These are phyloP conservation scores for Nasonia giraulti DNA, from an alignment of 1,140 invertebrate genomes.

Conservation along the genomic window DNA sequence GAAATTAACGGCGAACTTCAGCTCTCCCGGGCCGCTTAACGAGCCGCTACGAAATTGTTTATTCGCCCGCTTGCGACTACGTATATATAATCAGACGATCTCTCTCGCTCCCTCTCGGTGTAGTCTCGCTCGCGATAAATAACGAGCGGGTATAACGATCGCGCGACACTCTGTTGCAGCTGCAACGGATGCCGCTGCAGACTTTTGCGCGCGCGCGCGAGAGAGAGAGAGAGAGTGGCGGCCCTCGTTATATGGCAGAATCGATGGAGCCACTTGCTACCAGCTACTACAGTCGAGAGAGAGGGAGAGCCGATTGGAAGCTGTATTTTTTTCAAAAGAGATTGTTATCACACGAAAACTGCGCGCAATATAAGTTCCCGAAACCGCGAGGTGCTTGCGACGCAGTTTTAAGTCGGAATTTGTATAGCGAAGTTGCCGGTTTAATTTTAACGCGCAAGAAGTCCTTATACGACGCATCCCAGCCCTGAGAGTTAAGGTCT, in stretches of 20 bases:
- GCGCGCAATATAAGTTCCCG: too few species aligned
- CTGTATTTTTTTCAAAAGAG: too few species aligned
- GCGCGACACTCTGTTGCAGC: background rate
- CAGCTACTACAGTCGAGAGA: too few species aligned
- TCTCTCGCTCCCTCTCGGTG: background rate
- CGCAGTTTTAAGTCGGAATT: background rate
- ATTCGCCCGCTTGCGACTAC: conserved; percentile 8
- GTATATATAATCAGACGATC: background rate
- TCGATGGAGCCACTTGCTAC: too few species aligned
- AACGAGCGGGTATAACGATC: conserved; percentile 6
- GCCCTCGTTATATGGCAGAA: too few species aligned
- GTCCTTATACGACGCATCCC: background rate
- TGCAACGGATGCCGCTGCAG: background rate
- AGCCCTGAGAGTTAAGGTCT: background rate
- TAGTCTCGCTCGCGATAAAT: background rate
- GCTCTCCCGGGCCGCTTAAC: conserved; percentile 7
- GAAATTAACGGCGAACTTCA: conserved; percentile 20
- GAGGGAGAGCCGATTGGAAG: too few species aligned
- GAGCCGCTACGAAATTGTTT: conserved; percentile 28
- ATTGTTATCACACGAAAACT: too few species aligned
- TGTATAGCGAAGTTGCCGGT: background rate
- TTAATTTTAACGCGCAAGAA: background rate
- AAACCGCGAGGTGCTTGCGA: background rate
- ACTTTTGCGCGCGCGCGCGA: too few species aligned
- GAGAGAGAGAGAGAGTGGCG: too few species aligned